Base-by-base conservation (phyloP, 2,888 invertebrate genomes). In the Pandemis cinnamomeana region DNA sequence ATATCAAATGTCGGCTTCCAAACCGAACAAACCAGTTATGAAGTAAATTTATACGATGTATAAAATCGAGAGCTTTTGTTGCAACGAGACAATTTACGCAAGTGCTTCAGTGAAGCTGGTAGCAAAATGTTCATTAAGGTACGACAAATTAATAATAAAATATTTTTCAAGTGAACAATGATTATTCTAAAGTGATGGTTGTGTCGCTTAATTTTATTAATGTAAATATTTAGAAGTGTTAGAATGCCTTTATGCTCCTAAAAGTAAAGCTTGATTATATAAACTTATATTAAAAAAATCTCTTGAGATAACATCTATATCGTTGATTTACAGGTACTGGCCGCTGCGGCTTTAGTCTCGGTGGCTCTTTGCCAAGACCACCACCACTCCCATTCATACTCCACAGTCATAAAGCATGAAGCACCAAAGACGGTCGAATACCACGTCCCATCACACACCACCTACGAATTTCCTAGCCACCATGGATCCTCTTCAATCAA, bases 351-450 rank as follows among this genome's bases (percentile, higher is more conserved):
- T 42, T 7, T 87, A 13, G 60, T 84, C 76, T 84, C 80, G 60
- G 81, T 77, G 62, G 81, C 78, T 4, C 81, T 80, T 76, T 83
- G 87, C 75, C 87, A 87, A 78, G 83, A 89, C 36, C 81, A 86
- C 60, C 80, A 83, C 4, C 79, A 83, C 4, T 77, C 81, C 6
- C 83, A 82, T 60, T 80, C 82, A 8, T 78, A 84, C 10, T 84
- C 87, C 46, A 84, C 87, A 0, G 77, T 87, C 0, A 81, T 88
- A 53, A 81, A 84, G 61, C 89, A 89, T 58, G 87, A 86, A 75
- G 78, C 77, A 44, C 87, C 89, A 15, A 82, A 84, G 75, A 82
- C 82, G 66, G 75, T 82, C 8, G 81, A 86, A 60, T 71, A 77
- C 27, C 68, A 80, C 10, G 53, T 69, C 27, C 75, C 72, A 44